Evolutionary conservation across 2,797 vertebrate genomes (phyloP).

Genomic region (Artibeus lituratus): DNA sequence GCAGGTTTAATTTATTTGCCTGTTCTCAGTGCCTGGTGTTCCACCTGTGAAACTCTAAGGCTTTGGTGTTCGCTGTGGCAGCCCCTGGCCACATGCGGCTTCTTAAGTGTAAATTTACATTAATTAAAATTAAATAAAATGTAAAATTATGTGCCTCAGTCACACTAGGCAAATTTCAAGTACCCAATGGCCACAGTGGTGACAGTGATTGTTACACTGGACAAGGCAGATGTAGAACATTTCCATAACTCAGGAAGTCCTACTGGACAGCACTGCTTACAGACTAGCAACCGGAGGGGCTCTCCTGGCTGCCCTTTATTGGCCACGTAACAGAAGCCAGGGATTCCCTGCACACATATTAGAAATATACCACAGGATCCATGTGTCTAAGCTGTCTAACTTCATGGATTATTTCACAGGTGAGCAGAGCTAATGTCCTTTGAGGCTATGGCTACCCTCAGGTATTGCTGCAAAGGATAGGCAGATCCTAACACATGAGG

Average conservation of each 20-base stretch:
- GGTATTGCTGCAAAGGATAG: not conserved
- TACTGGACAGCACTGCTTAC: not conserved
- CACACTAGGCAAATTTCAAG: not conserved
- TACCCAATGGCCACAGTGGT: not conserved
- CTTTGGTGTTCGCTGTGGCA: not conserved
- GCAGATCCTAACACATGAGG: not conserved
- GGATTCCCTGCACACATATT: not conserved
- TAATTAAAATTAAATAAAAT: constrained; percentile 12
- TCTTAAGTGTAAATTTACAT: constrained; percentile 11
- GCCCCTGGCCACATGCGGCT: not conserved
- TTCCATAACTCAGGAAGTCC: not conserved
- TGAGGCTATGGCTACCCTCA: not conserved
- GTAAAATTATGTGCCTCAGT: not conserved
- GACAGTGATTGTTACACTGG: not conserved
- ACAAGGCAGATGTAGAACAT: not conserved
- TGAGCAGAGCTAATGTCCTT: not conserved
- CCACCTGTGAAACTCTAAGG: not conserved
- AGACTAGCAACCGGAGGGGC: not conserved
- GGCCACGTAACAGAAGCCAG: not conserved
- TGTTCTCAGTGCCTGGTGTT: not conserved
- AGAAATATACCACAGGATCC: not conserved
- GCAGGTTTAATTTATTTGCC: not conserved
- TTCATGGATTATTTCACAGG: not conserved
- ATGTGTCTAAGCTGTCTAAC: not conserved
- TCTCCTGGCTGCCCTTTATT: not conserved